Evolutionary conservation across 1,140 invertebrate species (phyloP), one percentile per base, ranked within the genome.

Genomic region (Proctacanthus coquilletti): DNA sequence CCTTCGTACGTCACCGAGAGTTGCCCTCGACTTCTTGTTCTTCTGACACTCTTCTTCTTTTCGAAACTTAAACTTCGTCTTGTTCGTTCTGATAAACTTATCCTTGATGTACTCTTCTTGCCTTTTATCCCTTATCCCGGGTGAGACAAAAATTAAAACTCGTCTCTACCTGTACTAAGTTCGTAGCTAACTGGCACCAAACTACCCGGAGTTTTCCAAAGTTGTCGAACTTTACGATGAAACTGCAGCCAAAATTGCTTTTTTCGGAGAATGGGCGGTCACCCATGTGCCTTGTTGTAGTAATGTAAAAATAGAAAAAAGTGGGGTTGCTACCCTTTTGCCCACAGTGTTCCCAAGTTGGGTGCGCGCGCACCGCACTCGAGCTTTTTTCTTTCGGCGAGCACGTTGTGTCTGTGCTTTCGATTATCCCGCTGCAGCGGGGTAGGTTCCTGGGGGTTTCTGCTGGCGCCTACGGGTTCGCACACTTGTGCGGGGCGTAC

Each of bases 101-200:
- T 8, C 5, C 31, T 8, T 32, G 13, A 32, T 8, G 31, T 32
- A 32, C 6, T 32, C 9, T 21, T 20, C 10, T 36, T 17, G n/a
- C 8, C 21, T 25, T 27, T 25, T 21, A 37, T 9, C n/a, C n/a
- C n/a, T n/a, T n/a, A n/a, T n/a, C 5, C 20, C 21, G 9, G 35
- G 20, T 13, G 21, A 23, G 15, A 33, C 13, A 31, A 33, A 21
- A 39, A 21, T 33, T 21, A 13, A 33, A 40, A 51, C 52, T 50
- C 51, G 56, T 59, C 56, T 58, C 55, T 59, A 59, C 56, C 56
- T 59, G 56, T 56, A 52, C 56, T 50, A 59, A 59, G 56, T 59
- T 59, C 56, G 49, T 52, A 55, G 51, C 52, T 48, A 59, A 59
- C 56, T 59, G 56, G 53, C 56, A 42, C 41, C 45, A 43, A 46